Percentiles rank a stretch among this genome's conserved stretches.
These are phyloP conservation scores for Drosophila elegans DNA, from an alignment of 1,140 invertebrate species.

Conservation along the genomic window DNA sequence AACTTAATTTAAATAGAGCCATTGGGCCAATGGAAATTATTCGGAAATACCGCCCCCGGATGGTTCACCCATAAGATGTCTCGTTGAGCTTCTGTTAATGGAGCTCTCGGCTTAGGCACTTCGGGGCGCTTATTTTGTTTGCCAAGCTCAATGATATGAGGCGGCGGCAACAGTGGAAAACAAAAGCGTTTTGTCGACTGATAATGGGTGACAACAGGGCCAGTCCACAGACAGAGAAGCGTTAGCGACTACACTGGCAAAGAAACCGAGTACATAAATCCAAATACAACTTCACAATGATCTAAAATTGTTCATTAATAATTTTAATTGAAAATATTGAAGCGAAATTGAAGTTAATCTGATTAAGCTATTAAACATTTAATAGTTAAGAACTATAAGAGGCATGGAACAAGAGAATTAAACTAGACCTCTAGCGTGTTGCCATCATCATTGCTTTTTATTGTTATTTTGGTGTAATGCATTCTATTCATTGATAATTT, in stretches of 20 bases:
- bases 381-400: background rate
- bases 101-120: conserved; percentile 50
- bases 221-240: conserved; percentile 40
- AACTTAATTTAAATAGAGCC: conserved; percentile 41
- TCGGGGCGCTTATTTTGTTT: conserved; percentile 45
- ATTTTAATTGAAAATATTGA: too few species aligned
- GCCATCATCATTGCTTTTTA: background rate
- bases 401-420: too few species aligned
- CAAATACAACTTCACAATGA: background rate
- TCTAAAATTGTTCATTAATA: too few species aligned
- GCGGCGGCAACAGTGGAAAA: conserved; percentile 43
- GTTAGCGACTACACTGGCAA: conserved; percentile 21
- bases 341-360: background rate
- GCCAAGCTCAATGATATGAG: conserved; percentile 36
- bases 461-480: background rate
- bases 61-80: conserved; percentile 27
- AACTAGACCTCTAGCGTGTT: background rate
- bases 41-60: conserved; percentile 15
- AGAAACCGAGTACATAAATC: background rate
- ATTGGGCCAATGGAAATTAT: conserved; percentile 33
- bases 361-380: too few species aligned
- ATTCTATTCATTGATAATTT: conserved; percentile 5
- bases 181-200: conserved; percentile 74
- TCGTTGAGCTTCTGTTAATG: conserved; percentile 47
- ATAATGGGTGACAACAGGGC: conserved; percentile 62